Base-by-base conservation (phyloP, 2,797 vertebrate species). In the Erethizon dorsatum region DNA sequence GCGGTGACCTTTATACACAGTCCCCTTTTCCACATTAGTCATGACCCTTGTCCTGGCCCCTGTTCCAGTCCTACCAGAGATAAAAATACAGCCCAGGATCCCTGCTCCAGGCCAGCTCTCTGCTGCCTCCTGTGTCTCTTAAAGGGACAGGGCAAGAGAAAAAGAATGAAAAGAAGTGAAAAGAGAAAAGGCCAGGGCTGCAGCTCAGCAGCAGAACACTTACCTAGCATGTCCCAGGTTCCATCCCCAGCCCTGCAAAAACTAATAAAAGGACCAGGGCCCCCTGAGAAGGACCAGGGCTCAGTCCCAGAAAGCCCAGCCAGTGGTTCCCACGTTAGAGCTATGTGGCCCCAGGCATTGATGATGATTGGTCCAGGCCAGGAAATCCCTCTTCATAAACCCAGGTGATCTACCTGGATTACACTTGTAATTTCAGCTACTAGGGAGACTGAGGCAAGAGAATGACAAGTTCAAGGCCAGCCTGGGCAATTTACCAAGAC, bases 1-100 rank as follows among this genome's bases (percentile, higher is more conserved):
- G 63, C 50, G 6, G 1, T 95, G 98, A 99, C 99, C 99, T 99
- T 99, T 99, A 88, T 80, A 94, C 98, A 98, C 97, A 95, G 96
- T 98, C 96, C 97, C 98, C 98, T 98, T 98, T 96, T 88, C 95
- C 98, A 98, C 97, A 96, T 96, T 41, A 41, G 37, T 41, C 37
- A 41, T 41, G 37, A 41, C 37, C 37, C 37, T 41, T 41, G 37
- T 41, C 37, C 87, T 88, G 73, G 83, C 65, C 84, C 83, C 91
- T 65, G 47, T 80, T 90, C 71, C 78, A 65, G 63, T 85, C 69
- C 26, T 67, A 45, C 86, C 84, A 71, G 82, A 28, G 95, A 96
- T 95, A 96, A 82, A 98, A 98, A 95, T 97, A 98, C 83, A 89
- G 50, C n/a, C 47, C 71, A 67, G 88, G 75, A 95, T 95, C 90